Base-by-base conservation (phyloP, 1,140 invertebrate genomes). In the Orchestia grillus region DNA sequence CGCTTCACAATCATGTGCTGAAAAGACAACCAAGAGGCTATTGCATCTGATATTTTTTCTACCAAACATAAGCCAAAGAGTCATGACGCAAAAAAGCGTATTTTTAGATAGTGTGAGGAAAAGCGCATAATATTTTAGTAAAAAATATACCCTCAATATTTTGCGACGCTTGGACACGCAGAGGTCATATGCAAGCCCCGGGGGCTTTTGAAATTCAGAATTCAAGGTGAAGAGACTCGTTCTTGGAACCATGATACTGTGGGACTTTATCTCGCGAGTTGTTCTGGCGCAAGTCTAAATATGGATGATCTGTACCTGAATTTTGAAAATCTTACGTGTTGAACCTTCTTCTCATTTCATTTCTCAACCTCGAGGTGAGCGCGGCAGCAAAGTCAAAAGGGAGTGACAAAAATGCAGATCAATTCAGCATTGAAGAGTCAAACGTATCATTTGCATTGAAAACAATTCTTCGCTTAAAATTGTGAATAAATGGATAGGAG, bases 161-260 rank as follows among this genome's bases (percentile, higher is more conserved):
- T 90, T 90, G 41, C n/a, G 36, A 23, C 16, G 88, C 42, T 90
- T 90, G 88, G 43, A 44, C 88, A 90, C 42, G n/a, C 88, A 1
- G 88, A 90, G 88, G 88, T 43, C 4, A 41, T 90, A 42, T 90
- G 36, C 43, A 44, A 90, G 88, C 36, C 15, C 43, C 28, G n/a
- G 87, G 43, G 43, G 88, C 88, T 90, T 42, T 90, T 44, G 11
- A 90, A 90, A 90, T 90, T 42, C 88, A 90, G 88, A 90, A 90
- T 90, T 90, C 88, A 90, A 90, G 42, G 88, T 90, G 42, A 90
- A 90, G 88, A 90, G 88, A 90, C 41, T 16, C 88, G 8, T 90
- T 41, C 43, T 90, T 44, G 43, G 41, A 41, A 90, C 62, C 62
- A 41, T 90, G 88, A 90, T 4, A 90, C n/a, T 90, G 36, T 36